phyloP scores from a whole-genome alignment of 2,113 vertebrate species.

The Pterocles gutturalis region DNA sequence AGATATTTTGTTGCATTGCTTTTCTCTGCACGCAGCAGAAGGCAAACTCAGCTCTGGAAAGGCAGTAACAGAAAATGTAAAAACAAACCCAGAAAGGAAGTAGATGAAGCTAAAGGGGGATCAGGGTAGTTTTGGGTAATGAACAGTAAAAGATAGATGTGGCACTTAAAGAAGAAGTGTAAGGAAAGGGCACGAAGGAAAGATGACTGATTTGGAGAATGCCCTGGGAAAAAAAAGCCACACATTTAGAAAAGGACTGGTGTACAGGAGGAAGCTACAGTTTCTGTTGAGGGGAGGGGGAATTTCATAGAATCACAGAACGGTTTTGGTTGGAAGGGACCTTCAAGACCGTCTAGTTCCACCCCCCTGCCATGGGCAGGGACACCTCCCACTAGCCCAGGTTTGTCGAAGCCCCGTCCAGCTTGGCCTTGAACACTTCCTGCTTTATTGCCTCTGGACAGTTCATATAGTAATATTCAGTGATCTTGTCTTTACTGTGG shows the following conservation, averaged over 20 bases:
- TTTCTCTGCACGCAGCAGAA: constrained; percentile 31
- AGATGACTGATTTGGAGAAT: constrained; percentile 32
- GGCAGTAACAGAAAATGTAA: constrained; percentile 54
- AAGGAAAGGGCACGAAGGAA: constrained; percentile 38
- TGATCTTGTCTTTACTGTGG: constrained; percentile 2
- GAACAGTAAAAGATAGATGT: constrained; percentile 36
- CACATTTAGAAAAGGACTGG: background rate
- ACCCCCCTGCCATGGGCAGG: no score
- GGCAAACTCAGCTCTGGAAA: constrained; percentile 48
- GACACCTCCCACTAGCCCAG: no score
- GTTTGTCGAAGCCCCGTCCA: no score
- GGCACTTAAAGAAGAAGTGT: constrained; percentile 38
- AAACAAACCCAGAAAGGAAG: constrained; percentile 64
- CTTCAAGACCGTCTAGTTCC: no score
- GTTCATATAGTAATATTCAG: background rate
- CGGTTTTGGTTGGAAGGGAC: no score
- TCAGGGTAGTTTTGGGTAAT: constrained; percentile 39
- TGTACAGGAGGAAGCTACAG: background rate
- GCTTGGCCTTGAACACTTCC: background rate
- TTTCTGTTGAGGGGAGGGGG: background rate
- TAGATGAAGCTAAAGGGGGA: constrained; percentile 27
- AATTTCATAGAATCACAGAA: background rate
- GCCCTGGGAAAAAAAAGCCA: background rate
- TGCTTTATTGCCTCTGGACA: background rate
- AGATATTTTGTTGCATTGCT: constrained; percentile 55